These are phyloP conservation scores for Acrobasis repandana DNA, from an alignment of 2,888 invertebrate genomes.

Conservation along the genomic window DNA sequence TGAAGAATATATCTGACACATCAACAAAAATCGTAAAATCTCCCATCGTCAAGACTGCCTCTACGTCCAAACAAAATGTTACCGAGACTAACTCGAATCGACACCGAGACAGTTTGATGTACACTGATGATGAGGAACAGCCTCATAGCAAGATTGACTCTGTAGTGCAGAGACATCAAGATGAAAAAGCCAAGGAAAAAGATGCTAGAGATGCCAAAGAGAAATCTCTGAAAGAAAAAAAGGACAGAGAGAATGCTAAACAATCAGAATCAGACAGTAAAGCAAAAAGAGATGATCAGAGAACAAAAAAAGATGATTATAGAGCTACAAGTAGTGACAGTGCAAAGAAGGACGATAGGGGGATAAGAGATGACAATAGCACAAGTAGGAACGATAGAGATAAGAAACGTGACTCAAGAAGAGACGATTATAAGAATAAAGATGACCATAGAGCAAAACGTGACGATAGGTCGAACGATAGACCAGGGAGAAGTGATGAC, in stretches of 20 bases:
- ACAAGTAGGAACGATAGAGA: constrained; percentile 1
- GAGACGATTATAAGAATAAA: not conserved
- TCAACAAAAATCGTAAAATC: constrained; percentile 59
- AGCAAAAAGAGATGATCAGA: constrained; percentile 1
- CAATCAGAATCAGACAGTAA: constrained; percentile 2
- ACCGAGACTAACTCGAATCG: constrained; percentile 32
- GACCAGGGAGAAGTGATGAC: constrained; percentile 1
- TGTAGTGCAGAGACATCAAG: constrained; percentile 58
- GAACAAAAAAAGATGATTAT: not conserved
- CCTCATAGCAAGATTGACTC: constrained; percentile 72
- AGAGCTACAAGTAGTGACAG: not conserved
- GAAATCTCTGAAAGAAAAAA: constrained; percentile 1
- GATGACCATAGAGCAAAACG: not conserved
- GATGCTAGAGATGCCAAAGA: constrained; percentile 4
- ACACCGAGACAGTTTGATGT: constrained; percentile 70
- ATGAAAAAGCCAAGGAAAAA: constrained; percentile 39
- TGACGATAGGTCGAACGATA: constrained; percentile 7
- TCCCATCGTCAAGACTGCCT: constrained; percentile 42
- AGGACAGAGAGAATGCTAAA: not conserved
- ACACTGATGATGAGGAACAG: constrained; percentile 66
- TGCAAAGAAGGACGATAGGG: not conserved
- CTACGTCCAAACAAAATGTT: constrained; percentile 17
- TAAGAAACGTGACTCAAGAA: not conserved
- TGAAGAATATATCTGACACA: constrained; percentile 56
- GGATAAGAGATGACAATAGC: not conserved